Evolutionary conservation across 2,888 invertebrate species (phyloP), one percentile per base, ranked within the genome.

Genomic region (Trichogramma evanescens): DNA sequence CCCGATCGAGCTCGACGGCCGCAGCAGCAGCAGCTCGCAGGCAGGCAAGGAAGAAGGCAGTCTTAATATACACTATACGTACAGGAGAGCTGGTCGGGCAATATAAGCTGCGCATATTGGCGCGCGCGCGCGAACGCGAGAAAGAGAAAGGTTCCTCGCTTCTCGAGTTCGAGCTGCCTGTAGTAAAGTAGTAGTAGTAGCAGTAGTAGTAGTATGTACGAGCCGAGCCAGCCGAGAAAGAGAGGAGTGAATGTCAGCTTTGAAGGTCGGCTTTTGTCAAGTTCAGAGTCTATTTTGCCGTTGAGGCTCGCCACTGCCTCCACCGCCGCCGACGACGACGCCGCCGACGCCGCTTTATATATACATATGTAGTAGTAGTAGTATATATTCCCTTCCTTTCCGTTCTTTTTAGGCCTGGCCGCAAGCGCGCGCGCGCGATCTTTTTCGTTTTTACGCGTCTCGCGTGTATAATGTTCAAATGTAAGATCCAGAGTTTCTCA

Each of bases 221-320:
- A 26, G 26, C 26, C 26, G 26, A 26, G 26, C 26, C 26, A 26
- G 26, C 26, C 26, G 26, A 26, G 26, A 26, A 26, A 26, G 26
- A 26, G 68, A 65, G 69, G 71, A 76, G 76, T 76, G 76, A 77
- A 76, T 76, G 76, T 75, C 75, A 76, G 76, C 71, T 61, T 63
- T 72, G 76, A 77, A 77, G 76, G 76, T 74, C 75, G 72, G 75
- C 76, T 77, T 77, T 77, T 77, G 76, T 77, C 76, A 75, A 74
- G 69, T 71, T 69, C 69, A 68, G 69, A 69, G 69, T 70, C 67
- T 70, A 67, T 69, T 69, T 69, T 67, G 66, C 62, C 61, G 26
- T 63, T 63, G 59, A 59, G 64, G 49, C 59, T 57, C 60, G 39
- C 49, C 45, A 44, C 26, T 13, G 13, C 38, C 46, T 13, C 43